Evolutionary conservation across 23 tunicate species (phyloP).

Genomic region (Styela plicata): DNA sequence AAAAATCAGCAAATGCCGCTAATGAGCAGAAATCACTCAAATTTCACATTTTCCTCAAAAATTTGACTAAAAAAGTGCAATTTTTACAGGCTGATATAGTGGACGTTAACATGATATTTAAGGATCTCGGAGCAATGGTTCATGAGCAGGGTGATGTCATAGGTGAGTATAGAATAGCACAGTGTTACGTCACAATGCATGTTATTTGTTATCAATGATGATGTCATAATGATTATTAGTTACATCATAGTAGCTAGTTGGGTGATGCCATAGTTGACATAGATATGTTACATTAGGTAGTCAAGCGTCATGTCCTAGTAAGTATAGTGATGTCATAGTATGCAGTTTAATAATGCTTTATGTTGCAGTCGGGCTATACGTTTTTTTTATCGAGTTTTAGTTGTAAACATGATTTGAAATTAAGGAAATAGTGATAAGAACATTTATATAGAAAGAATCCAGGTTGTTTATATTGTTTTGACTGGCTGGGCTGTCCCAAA

Average conservation of each 20-base stretch:
- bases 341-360: too few relatives aligned
- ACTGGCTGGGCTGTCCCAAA: too few relatives aligned
- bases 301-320: too few relatives aligned
- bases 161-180: slow-evolving; percentile 53
- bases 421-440: too few relatives aligned
- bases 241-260: background rate
- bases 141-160: slow-evolving; percentile 99
- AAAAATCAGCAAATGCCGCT: background rate
- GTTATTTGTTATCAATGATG: background rate
- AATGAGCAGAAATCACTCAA: background rate
- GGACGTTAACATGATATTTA: slow-evolving; percentile 98
- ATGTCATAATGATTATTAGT: background rate
- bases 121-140: slow-evolving; percentile 90
- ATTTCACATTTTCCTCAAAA: background rate
- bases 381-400: too few relatives aligned
- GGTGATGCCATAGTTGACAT: too few relatives aligned
- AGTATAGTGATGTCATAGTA: too few relatives aligned
- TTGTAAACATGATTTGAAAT: too few relatives aligned
- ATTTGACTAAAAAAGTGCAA: background rate
- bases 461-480: too few relatives aligned
- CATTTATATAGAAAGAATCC: too few relatives aligned
- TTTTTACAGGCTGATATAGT: slow-evolving; percentile 74
- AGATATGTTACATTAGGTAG: background rate
- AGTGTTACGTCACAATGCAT: background rate
- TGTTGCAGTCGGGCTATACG: too few relatives aligned